phyloP scores from a whole-genome alignment of 1,140 invertebrate species.

The Zaprionus ornatus region DNA sequence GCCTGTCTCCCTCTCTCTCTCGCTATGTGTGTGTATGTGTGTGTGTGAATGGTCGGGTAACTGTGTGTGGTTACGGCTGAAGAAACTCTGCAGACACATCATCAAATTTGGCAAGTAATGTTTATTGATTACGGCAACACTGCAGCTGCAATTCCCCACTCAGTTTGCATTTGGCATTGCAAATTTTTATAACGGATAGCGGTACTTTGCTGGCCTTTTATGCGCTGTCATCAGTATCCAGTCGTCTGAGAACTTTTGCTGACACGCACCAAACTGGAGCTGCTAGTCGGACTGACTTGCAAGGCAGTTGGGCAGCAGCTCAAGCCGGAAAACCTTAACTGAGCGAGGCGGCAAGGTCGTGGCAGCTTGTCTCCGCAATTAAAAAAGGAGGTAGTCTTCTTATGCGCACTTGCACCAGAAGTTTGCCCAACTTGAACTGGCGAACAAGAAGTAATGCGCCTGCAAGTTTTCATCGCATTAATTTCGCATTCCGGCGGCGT shows the following conservation, averaged over 20 bases:
- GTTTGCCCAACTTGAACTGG: neutral
- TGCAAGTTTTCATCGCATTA: neutral
- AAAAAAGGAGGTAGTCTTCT: neutral
- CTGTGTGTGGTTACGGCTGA: conserved; percentile 15
- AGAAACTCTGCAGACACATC: conserved; percentile 37
- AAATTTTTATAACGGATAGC: conserved; percentile 20
- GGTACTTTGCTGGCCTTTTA: conserved; percentile 11
- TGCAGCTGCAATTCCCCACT: conserved; percentile 1
- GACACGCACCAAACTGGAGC: neutral
- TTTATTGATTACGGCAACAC: conserved; percentile 53
- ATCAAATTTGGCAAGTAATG: conserved; percentile 55
- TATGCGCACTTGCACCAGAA: neutral
- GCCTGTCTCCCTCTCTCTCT: too few species aligned
- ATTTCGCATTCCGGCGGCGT: conserved; percentile 27
- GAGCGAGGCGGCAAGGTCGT: too few species aligned
- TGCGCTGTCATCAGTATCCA: conserved; percentile 29
- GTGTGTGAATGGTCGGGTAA: neutral
- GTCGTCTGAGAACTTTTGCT: neutral
- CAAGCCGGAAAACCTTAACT: too few species aligned
- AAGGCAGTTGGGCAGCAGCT: neutral
- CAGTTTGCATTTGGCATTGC: conserved; percentile 10
- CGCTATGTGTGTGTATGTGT: neutral
- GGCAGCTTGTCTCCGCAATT: neutral
- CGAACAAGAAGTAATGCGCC: neutral
- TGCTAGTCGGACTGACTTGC: neutral